Evolutionary conservation across 2,888 invertebrate species (phyloP).

Genomic region (Melolontha melolontha): DNA sequence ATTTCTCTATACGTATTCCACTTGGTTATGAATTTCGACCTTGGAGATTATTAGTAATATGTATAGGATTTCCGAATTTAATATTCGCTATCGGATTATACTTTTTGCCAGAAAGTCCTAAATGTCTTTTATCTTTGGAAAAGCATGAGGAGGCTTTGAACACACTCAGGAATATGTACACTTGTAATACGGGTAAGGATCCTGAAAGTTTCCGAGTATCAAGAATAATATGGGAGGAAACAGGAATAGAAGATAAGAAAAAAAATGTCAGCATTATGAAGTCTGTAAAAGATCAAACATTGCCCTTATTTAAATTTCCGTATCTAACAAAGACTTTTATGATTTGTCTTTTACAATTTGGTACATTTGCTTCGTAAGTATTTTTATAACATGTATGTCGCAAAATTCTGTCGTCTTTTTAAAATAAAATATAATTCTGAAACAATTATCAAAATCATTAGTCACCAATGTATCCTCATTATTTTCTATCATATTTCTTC

Average conservation of each 20-base stretch:
- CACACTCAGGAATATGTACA: slow-evolving; percentile 59
- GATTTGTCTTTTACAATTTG: slow-evolving; percentile 63
- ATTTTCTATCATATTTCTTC: too few species aligned
- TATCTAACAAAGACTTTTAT: slow-evolving; percentile 60
- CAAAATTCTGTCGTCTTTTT: too few species aligned
- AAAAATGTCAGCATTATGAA: slow-evolving; percentile 51
- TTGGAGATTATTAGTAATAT: slow-evolving; percentile 61
- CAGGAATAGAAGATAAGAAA: slow-evolving; percentile 42
- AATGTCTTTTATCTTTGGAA: slow-evolving; percentile 61
- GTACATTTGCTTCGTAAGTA: slow-evolving; percentile 63
- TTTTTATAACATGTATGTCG: neutral
- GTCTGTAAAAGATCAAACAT: slow-evolving; percentile 63
- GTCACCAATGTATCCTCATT: too few species aligned
- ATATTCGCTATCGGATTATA: slow-evolving; percentile 55
- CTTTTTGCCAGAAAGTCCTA: slow-evolving; percentile 64
- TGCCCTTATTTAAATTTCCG: slow-evolving; percentile 58
- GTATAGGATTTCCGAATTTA: slow-evolving; percentile 61
- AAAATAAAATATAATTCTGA: too few species aligned
- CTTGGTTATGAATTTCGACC: slow-evolving; percentile 62
- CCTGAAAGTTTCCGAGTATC: slow-evolving; percentile 58
- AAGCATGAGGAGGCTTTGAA: slow-evolving; percentile 58
- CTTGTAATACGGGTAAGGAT: slow-evolving; percentile 58
- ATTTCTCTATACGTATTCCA: slow-evolving; percentile 61
- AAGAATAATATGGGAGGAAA: slow-evolving; percentile 57
- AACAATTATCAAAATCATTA: too few species aligned